Evolutionary conservation across 1,140 invertebrate genomes (phyloP), one percentile per base, ranked within the genome.

Genomic region (Papilio dardanus): DNA sequence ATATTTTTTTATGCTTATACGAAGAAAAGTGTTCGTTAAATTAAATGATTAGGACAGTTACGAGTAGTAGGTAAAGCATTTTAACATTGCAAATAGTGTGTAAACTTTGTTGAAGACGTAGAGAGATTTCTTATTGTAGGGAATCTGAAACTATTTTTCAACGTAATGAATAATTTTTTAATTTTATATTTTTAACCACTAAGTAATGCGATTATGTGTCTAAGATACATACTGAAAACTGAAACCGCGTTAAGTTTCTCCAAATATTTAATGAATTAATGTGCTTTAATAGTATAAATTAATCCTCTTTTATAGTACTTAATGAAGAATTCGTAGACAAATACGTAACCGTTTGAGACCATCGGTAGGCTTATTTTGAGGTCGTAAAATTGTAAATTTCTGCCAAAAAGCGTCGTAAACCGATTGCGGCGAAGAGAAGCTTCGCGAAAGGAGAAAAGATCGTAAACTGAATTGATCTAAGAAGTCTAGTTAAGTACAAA

Each of bases 391-490:
- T 66, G 81, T 76, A 79, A 86, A 84, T 83, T 84, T 88, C 83
- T 82, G 76, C 79, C 78, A 80, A 80, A 87, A 86, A 84, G 77
- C 81, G 68, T 87, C 85, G 81, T 88, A 89, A 87, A 86, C 76
- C 83, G 80, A 82, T 84, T 86, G 87, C 79, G 83, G 85, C 85
- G 81, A 83, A 74, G 83, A 86, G 84, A 88, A 88, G 87, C 82
- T 80, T 80, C 77, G 28, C 28, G 74, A 81, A 82, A 79, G 76
- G 79, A 83, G 78, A 82, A 81, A 77, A 75, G 76, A 79, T 90
- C 88, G 88, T 91, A 89, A 89, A 89, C 79, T 82, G 76, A 83
- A 90, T 90, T 85, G 83, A 85, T 82, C 85, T 86, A 88, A 86
- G 77, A 86, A 86, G 78, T 83, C 85, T 88, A 90, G 90, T 90